Evolutionary conservation across 1,140 invertebrate species (phyloP), one percentile per base, ranked within the genome.

Genomic region (Heliothis virescens): DNA sequence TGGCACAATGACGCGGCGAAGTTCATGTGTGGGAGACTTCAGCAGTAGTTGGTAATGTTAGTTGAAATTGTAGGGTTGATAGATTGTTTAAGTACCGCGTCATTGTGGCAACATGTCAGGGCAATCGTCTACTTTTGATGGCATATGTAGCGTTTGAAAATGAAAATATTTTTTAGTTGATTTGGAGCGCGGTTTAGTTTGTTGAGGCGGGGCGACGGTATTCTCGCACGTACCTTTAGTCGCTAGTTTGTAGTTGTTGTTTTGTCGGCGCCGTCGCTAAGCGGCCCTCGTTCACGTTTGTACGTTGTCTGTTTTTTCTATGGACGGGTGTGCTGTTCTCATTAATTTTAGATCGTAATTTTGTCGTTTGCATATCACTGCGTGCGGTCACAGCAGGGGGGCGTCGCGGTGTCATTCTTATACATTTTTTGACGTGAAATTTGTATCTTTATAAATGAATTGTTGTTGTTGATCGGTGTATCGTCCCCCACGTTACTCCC

Each of bases 291-390:
- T 93, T 91, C 75, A 78, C 75, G 86, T 87, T 87, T 81, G 83
- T 89, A 89, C 79, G 90, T 92, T 92, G 87, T 86, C 87, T 90
- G 91, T 91, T 92, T 87, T 89, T 85, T 83, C 84, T 88, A 86
- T 85, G 85, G 79, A 86, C 87, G 80, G 86, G 82, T 86, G 90
- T 85, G 86, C 85, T 86, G 82, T 87, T 86, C 74, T 87, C 84
- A 85, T 90, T 90, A 74, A 83, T 89, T 91, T 92, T 91, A 91
- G 90, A 90, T 87, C 83, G 87, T 91, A 91, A 91, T 92, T 90
- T 91, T 85, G 86, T 86, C 86, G 82, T 85, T 86, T 87, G 85
- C 91, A 91, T 91, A 92, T 92, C 90, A 92, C 90, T 84, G 82
- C 80, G 86, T 85, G 83, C 87, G 82, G 79, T 85, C 80, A 85